A percentile compares a stretch with the other conserved stretches of the same genome.
Conservation (phyloP, 2,888 invertebrate species). For the Tetropium fuscum region DNA sequence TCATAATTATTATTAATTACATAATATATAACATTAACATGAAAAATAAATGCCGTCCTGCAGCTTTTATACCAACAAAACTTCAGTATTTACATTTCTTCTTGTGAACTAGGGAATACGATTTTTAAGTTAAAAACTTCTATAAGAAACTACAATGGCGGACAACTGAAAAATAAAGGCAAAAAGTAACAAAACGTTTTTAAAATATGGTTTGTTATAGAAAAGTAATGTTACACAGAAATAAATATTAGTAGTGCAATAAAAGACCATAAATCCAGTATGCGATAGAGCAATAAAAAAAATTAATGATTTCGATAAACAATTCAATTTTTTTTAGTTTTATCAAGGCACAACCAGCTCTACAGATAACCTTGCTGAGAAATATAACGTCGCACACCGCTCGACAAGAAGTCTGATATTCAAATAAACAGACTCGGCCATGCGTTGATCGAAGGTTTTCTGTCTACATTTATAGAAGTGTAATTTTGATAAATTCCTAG, state of each 20-base stretch:
- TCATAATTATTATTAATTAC: constrained; percentile 24
- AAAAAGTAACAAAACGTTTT: neutral
- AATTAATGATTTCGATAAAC: too few relatives aligned
- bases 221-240: too few relatives aligned
- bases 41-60: constrained; percentile 49
- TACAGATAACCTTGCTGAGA: too few relatives aligned
- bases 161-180: constrained; percentile 33
- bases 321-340: too few relatives aligned
- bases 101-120: constrained; percentile 19
- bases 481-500: too few relatives aligned
- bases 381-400: too few relatives aligned
- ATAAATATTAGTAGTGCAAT: neutral
- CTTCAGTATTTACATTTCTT: constrained; percentile 31
- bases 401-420: too few relatives aligned
- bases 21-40: constrained; percentile 24
- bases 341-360: too few relatives aligned
- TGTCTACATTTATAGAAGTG: too few relatives aligned
- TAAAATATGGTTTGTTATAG: too few relatives aligned
- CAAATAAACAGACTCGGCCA: too few relatives aligned
- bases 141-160: constrained; percentile 26
- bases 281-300: neutral
- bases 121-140: constrained; percentile 11
- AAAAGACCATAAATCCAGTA: constrained; percentile 10
- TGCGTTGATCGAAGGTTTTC: too few relatives aligned
- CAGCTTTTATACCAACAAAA: constrained; percentile 43